Conservation (phyloP, 2,113 vertebrate genomes). For the Salvelinus sp. region DNA sequence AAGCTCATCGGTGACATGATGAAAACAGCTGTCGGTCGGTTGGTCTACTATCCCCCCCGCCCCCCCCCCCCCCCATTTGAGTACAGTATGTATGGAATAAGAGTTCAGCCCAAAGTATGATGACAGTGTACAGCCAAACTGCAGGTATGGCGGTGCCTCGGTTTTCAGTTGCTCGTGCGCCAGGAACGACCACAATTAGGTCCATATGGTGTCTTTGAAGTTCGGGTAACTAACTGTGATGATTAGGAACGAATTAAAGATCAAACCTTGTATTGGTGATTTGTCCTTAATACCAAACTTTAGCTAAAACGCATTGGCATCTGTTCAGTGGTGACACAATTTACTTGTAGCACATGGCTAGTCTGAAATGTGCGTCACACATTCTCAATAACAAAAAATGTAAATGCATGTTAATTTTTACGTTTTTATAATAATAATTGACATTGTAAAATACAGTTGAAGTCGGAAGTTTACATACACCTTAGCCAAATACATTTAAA, state of each 20-base stretch:
- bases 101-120: not conserved
- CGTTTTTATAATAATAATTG: too few species aligned
- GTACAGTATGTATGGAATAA: not conserved
- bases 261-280: constrained; percentile 45
- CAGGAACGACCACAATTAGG: constrained; percentile 88
- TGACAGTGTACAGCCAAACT: constrained; percentile 62
- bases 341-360: not conserved
- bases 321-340: constrained; percentile 3
- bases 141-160: constrained; percentile 86
- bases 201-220: constrained; percentile 79
- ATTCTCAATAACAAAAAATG: too few species aligned
- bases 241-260: constrained; percentile 84
- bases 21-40: constrained; percentile 83
- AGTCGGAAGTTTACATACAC: too few species aligned
- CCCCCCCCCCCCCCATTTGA: too few species aligned
- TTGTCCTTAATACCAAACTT: constrained; percentile 43
- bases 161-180: constrained; percentile 81
- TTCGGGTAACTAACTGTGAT: constrained; percentile 67
- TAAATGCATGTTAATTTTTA: too few species aligned
- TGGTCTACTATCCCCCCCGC: too few species aligned
- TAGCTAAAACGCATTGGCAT: constrained; percentile 26
- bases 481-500: too few species aligned
- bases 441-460: too few species aligned
- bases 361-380: too few species aligned
- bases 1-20: constrained; percentile 80